Percentiles rank a stretch among this genome's conserved stretches.
These are phyloP conservation scores for Ormia ochracea DNA, from an alignment of 2,888 invertebrate species.

Conservation along the genomic window DNA sequence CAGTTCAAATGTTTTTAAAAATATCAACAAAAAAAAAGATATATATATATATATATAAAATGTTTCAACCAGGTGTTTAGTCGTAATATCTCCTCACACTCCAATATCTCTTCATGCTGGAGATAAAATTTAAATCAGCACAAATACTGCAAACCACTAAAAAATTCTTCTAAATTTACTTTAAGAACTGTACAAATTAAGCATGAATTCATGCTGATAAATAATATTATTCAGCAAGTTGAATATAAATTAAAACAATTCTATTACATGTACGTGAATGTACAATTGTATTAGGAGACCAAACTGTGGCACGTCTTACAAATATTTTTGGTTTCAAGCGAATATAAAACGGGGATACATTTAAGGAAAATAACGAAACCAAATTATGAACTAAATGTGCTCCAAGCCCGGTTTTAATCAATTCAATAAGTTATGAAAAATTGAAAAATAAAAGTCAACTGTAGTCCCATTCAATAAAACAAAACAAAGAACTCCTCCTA, in stretches of 20 bases:
- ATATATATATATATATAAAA: no score
- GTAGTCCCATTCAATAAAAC: no score
- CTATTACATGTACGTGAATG: background rate
- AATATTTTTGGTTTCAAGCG: no score
- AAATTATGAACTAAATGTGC: no score
- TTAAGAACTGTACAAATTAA: conserved; percentile 40
- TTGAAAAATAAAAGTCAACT: no score
- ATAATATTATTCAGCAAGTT: conserved; percentile 35
- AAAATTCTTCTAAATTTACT: background rate
- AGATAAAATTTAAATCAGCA: conserved; percentile 6
- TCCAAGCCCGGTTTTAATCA: no score
- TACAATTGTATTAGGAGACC: background rate
- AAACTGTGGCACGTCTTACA: conserved; percentile 10
- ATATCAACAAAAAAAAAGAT: background rate
- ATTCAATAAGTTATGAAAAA: no score
- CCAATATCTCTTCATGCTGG: background rate
- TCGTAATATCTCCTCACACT: background rate
- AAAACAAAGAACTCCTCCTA: no score
- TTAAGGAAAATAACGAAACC: no score
- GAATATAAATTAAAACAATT: conserved; percentile 25
- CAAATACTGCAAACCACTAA: background rate
- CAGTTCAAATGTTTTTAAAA: background rate
- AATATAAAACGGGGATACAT: no score
- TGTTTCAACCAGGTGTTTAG: conserved; percentile 50
- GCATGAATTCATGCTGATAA: conserved; percentile 48